A percentile compares a stretch with the other conserved stretches of the same genome.
Evolutionary conservation across 2,797 vertebrate species (phyloP).

Genomic region (Eulemur mongoz): DNA sequence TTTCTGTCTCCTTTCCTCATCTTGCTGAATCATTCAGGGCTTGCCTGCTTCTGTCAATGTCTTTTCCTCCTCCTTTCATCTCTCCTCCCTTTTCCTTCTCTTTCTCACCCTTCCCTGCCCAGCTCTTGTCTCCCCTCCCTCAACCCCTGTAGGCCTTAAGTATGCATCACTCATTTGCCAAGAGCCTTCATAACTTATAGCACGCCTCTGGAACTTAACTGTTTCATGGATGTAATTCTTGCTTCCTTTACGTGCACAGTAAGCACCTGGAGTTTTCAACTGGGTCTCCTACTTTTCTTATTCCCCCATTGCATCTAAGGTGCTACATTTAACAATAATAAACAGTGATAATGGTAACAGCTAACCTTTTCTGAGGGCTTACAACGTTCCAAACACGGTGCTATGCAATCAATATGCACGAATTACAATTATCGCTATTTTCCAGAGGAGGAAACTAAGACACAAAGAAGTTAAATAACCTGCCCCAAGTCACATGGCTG

Average conservation of each 20-base stretch:
- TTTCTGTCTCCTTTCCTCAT: background rate
- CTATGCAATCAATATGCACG: background rate
- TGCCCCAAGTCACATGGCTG: background rate
- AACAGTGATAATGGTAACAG: background rate
- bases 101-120: background rate
- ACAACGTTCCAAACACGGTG: background rate
- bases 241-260: background rate
- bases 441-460: conserved; percentile 7
- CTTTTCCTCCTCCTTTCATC: background rate
- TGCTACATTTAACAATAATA: background rate
- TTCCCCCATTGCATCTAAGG: background rate
- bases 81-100: background rate
- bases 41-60: background rate
- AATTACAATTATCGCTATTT: background rate
- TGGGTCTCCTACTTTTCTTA: background rate
- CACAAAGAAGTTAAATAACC: background rate
- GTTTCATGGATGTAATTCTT: background rate
- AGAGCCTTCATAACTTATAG: background rate
- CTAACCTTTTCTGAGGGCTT: background rate
- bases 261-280: background rate
- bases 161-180: background rate
- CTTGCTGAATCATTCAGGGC: background rate
- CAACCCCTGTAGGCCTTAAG: background rate
- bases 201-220: background rate
- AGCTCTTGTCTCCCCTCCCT: background rate